Conservation (phyloP, 2,113 vertebrate genomes). For the Regulus satrapa region DNA sequence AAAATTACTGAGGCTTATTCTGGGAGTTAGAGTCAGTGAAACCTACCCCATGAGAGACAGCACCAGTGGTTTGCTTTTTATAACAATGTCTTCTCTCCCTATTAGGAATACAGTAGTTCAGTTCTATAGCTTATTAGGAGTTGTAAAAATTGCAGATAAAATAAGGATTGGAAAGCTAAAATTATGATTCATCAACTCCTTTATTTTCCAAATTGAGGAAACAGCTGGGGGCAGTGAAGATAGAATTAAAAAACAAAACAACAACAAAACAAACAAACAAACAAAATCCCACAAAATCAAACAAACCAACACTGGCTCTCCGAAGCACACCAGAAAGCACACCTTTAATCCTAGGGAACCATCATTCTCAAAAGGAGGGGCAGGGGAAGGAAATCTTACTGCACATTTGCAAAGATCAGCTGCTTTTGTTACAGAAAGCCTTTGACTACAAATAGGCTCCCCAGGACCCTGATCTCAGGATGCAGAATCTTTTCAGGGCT, state of each 20-base stretch:
- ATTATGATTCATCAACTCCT: not conserved
- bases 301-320: not conserved
- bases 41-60: not conserved
- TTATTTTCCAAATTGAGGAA: not conserved
- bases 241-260: not conserved
- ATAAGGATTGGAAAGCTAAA: not conserved
- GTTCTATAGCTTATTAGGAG: not conserved
- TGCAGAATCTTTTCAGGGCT: not conserved
- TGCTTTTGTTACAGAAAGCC: not conserved
- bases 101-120: not conserved
- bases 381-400: accelerated
- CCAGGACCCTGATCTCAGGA: not conserved
- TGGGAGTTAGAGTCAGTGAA: not conserved
- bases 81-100: not conserved
- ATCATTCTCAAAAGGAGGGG: not conserved
- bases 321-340: not conserved
- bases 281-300: not conserved
- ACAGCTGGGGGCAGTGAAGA: not conserved
- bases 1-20: not conserved
- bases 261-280: not conserved
- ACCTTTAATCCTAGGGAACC: not conserved
- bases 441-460: not conserved
- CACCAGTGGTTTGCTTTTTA: not conserved
- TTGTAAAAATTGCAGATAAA: not conserved
- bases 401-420: not conserved